Conservation (phyloP, 2,888 invertebrate genomes). For the Agrotis clavis region DNA sequence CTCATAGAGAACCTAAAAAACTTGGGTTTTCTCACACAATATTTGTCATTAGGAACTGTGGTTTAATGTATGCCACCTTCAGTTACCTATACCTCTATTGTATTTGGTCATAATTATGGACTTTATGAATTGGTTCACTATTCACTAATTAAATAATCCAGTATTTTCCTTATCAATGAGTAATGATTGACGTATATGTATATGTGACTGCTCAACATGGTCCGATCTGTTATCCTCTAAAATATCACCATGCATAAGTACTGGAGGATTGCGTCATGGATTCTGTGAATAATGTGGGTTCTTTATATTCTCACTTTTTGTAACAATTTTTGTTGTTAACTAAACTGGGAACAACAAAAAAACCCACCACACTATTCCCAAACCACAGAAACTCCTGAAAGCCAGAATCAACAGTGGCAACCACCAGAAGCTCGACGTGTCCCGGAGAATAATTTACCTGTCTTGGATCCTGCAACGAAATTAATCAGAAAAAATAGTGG, state of each 20-base stretch:
- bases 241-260: constrained; percentile 10
- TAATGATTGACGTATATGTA: constrained; percentile 48
- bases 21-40: constrained; percentile 29
- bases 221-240: constrained; percentile 44
- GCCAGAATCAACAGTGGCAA: no score
- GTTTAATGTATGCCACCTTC: constrained; percentile 19
- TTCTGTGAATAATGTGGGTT: constrained; percentile 18
- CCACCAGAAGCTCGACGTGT: no score
- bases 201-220: neutral
- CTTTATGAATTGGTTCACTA: constrained; percentile 5
- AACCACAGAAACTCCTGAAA: no score
- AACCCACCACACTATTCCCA: no score
- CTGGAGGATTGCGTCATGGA: constrained; percentile 34
- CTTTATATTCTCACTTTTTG: constrained; percentile 4
- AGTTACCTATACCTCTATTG: neutral
- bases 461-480: no score
- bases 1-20: neutral
- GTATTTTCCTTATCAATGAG: constrained; percentile 54
- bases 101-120: constrained; percentile 3
- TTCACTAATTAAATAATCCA: constrained; percentile 23
- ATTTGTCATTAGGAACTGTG: constrained; percentile 45
- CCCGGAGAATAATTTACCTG: no score
- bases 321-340: neutral
- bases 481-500: no score
- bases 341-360: neutral